These are phyloP conservation scores for Hesperophylax magnus DNA, from an alignment of 1,140 invertebrate species.

Conservation along the genomic window DNA sequence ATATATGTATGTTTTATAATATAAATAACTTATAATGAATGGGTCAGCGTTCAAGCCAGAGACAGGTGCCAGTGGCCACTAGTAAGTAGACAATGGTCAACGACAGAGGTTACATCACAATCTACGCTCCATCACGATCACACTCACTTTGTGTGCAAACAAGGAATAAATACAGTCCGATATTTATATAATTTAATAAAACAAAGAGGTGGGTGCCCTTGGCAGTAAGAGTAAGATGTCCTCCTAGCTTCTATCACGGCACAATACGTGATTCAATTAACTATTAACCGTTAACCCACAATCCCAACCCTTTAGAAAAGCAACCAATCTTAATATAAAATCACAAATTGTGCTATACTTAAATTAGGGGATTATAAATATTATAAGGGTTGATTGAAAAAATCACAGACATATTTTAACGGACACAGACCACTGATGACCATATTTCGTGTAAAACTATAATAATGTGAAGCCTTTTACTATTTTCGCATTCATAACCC, in stretches of 20 bases:
- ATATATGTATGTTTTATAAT: slow-evolving; percentile 36
- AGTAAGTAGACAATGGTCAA: slow-evolving; percentile 46
- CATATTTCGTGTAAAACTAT: slow-evolving; percentile 60
- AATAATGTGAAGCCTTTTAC: slow-evolving; percentile 64
- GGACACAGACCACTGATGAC: slow-evolving; percentile 69
- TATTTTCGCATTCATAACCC: slow-evolving; percentile 62
- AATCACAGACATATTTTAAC: slow-evolving; percentile 74
- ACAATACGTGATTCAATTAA: slow-evolving; percentile 26
- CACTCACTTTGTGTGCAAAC: slow-evolving; percentile 49
- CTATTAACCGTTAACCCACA: slow-evolving; percentile 11
- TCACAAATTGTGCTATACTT: slow-evolving; percentile 73
- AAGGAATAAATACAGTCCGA: slow-evolving; percentile 46
- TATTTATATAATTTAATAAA: slow-evolving; percentile 48
- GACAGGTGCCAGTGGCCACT: slow-evolving; percentile 20
- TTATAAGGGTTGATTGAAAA: slow-evolving; percentile 74
- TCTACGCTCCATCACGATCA: slow-evolving; percentile 48
- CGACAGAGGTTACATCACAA: slow-evolving; percentile 53
- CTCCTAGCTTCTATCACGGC: slow-evolving; percentile 24
- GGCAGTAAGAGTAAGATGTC: not conserved
- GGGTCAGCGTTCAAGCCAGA: slow-evolving; percentile 18
- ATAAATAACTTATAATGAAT: slow-evolving; percentile 50
- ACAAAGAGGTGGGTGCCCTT: slow-evolving; percentile 43
- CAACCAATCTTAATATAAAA: slow-evolving; percentile 68
- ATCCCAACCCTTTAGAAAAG: slow-evolving; percentile 52
- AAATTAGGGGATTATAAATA: slow-evolving; percentile 69